Percentiles rank a stretch among this genome's conserved stretches.
Conservation (phyloP, 1,140 invertebrate species). For the Apocrypta bakeri region DNA sequence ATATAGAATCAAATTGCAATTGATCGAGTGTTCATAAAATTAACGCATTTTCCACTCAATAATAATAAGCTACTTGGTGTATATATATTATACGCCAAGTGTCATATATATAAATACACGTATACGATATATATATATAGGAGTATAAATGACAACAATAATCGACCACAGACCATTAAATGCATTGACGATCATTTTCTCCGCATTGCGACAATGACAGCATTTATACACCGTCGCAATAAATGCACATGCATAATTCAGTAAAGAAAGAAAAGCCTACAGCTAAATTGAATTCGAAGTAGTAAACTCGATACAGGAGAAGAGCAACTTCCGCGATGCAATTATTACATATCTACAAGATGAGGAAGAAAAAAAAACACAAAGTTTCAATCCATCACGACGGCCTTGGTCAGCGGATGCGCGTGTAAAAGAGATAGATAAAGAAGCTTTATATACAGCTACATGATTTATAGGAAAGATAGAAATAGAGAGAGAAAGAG, state of each 20-base stretch:
- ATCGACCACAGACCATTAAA: background rate
- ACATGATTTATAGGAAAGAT: too few relatives aligned
- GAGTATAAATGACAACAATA: too few relatives aligned
- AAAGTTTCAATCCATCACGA: constrained; percentile 5
- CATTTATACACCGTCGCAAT: background rate
- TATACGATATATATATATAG: too few relatives aligned
- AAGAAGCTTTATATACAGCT: background rate
- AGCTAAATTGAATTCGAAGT: constrained; percentile 21
- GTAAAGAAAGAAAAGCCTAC: background rate
- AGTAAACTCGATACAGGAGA: background rate
- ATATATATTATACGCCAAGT: too few relatives aligned
- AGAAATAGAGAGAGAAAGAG: too few relatives aligned
- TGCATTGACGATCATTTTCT: background rate
- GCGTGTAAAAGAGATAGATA: too few relatives aligned
- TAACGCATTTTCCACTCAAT: background rate
- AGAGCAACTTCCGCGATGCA: constrained; percentile 25
- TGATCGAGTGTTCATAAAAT: background rate
- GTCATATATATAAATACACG: too few relatives aligned
- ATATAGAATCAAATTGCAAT: background rate
- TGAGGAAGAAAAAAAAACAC: background rate
- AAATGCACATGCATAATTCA: background rate
- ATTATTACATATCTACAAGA: too few relatives aligned
- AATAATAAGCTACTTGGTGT: too few relatives aligned
- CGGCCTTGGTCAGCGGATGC: constrained; percentile 6
- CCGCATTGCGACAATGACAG: background rate